These are phyloP conservation scores for Cremastinae sp. DNA, from an alignment of 2,888 invertebrate species.

Conservation along the genomic window DNA sequence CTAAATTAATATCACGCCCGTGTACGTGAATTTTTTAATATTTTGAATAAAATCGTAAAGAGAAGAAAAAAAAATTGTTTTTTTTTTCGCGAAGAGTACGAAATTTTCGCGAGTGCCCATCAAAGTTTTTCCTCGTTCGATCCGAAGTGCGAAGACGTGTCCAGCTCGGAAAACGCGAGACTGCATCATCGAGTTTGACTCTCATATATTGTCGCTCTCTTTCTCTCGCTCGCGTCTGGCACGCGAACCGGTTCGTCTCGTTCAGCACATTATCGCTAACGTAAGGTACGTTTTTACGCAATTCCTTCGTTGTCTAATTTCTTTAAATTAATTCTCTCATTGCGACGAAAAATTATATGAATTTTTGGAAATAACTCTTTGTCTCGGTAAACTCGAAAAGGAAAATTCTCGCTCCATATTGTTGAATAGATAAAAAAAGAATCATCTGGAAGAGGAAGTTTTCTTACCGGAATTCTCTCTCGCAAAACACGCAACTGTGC, in stretches of 20 bases:
- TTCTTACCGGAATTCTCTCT: constrained; percentile 21
- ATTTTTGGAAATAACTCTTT: no score
- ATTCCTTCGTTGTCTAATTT: neutral
- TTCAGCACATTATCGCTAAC: constrained; percentile 47
- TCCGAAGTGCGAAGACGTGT: constrained; percentile 6
- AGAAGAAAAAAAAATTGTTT: constrained; percentile 14
- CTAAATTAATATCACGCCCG: neutral
- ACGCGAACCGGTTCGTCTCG: constrained; percentile 55
- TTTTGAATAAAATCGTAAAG: no score
- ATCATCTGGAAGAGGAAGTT: neutral
- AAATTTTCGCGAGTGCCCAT: constrained; percentile 5
- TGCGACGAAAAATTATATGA: neutral
- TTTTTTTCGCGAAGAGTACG: neutral
- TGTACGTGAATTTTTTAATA: neutral
- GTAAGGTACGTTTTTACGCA: constrained; percentile 56
- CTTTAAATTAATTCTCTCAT: no score
- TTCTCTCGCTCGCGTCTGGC: constrained; percentile 36
- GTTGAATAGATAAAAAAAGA: no score
- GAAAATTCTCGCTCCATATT: neutral
- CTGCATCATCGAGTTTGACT: constrained; percentile 25
- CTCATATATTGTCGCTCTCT: constrained; percentile 2
- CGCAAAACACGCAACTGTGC: constrained; percentile 30
- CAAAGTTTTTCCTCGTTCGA: neutral
- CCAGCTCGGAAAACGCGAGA: constrained; percentile 9
- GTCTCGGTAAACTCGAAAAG: neutral